Evolutionary conservation across 2,888 invertebrate species (phyloP), one percentile per base, ranked within the genome.

Genomic region (Ectropis crepuscularia): DNA sequence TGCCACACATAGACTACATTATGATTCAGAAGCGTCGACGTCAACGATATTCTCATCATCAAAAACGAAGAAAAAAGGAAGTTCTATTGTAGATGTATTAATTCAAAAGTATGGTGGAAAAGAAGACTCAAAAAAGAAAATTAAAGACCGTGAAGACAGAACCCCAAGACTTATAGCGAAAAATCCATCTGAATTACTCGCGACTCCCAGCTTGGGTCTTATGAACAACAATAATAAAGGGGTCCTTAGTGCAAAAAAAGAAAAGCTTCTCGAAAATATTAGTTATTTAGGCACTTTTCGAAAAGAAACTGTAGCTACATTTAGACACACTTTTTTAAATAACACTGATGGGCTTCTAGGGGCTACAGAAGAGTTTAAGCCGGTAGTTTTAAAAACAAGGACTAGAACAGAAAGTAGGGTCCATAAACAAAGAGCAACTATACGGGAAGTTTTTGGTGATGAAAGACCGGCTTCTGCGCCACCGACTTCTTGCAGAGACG

Each of bases 381-480:
- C 96, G 0, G 94, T 96, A 41, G 95, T 96, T 53, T 79, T 96
- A 64, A 95, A 96, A 79, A 95, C 96, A 50, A 93, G 96, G 75
- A 96, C 96, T 12, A 93, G 96, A 75, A 96, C 95, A 41, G 96
- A 96, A 81, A 96, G 96, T 51, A 93, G 96, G 75, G 94, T 95
- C 49, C 74, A 90, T 41, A 96, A 96, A 82, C 95, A 96, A 78
- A 93, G 96, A 75, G 96, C 96, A 47, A 96, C 96, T 5, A 96
- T 97, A 48, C 95, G 96, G 72, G 96, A 97, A 87, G 96, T 97
- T 4, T 97, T 97, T 82, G 97, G 97, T 0, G 92, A 92, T 68
- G 97, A 97, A 76, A 92, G 97, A 47, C 96, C 97, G 0, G 96
- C 97, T 0, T 97, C 97, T 0, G 97, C 97, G 0, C 97, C 97